Base-by-base conservation (phyloP, 1,140 invertebrate genomes). In the Drosophila pachea region DNA sequence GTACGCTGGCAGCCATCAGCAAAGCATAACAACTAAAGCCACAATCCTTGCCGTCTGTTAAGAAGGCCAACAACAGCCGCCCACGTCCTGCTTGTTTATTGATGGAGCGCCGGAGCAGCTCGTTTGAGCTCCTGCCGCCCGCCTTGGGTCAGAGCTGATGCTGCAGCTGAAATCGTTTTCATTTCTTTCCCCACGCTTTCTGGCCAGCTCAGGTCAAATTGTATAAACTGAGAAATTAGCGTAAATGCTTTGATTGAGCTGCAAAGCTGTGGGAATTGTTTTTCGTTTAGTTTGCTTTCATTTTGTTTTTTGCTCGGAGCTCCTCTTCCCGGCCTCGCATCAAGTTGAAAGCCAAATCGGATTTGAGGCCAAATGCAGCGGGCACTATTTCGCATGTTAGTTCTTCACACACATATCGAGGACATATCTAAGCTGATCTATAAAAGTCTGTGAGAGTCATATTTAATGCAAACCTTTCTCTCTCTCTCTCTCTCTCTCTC, bases 161-260 rank as follows among this genome's bases (percentile, higher is more conserved):
- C 50, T 68, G 50, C n/a, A 58, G 50, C 22, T 58, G 70, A 67
- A 78, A 74, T 72, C 61, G 59, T 48, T 69, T 40, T 4, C 11
- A 38, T 65, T 77, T 68, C 61, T 42, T 65, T 58, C 33, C 8
- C 58, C 54, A 45, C 14, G 33, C 14, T 62, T 55, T 36, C 32
- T 35, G 14, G 61, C 55, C 31, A 45, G 56, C 9, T 62, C 50
- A 56, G 31, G 59, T 64, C 38, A 32, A 62, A 61, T 66, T 52
- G 47, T 50, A 68, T 60, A 55, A 65, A 48, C 62, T 70, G 47
- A 56, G 45, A 82, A 78, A 78, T 83, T 75, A 83, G 78, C 78
- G 59, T 75, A 69, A 74, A 74, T 75, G 42, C 67, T 60, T 59
- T 67, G 67, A 81, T 82, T 77, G 72, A 76, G 70, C 76, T 73